phyloP scores from a whole-genome alignment of 23 tunicate species.

The Phallusia fumigata region DNA sequence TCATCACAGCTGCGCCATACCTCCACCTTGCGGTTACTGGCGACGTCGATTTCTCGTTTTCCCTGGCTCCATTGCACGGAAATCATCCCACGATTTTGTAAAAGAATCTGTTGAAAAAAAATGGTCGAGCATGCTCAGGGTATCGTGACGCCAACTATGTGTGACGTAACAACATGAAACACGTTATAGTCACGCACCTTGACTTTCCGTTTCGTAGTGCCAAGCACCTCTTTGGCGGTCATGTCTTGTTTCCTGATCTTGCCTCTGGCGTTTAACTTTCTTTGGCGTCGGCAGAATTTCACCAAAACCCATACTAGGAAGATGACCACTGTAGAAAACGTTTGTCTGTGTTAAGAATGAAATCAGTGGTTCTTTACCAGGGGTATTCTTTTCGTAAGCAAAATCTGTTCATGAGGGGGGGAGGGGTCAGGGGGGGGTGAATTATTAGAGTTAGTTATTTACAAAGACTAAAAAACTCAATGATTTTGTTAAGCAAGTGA shows the following conservation, averaged over 20 bases:
- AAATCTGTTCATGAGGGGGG: no score
- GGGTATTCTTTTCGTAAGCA: no score
- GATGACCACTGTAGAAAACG: background rate
- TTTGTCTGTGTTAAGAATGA: no score
- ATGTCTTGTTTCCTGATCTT: background rate
- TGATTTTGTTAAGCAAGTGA: no score
- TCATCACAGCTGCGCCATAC: conserved; percentile 20
- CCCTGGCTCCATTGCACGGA: background rate
- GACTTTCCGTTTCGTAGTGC: background rate
- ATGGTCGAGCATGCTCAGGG: no score
- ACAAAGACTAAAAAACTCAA: no score
- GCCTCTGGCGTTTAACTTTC: background rate
- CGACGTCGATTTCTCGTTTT: background rate
- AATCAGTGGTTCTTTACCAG: no score
- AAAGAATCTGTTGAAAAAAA: background rate
- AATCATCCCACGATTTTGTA: background rate
- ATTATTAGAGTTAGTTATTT: no score
- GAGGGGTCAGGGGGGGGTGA: no score
- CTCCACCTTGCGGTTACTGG: background rate
- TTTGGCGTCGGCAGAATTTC: background rate
- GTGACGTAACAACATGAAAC: no score
- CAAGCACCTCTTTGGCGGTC: background rate
- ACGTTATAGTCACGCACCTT: background rate
- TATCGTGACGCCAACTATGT: no score
- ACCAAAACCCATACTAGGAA: background rate